These are phyloP conservation scores for Eulemur mongoz DNA, from an alignment of 2,797 vertebrate genomes.

Conservation along the genomic window DNA sequence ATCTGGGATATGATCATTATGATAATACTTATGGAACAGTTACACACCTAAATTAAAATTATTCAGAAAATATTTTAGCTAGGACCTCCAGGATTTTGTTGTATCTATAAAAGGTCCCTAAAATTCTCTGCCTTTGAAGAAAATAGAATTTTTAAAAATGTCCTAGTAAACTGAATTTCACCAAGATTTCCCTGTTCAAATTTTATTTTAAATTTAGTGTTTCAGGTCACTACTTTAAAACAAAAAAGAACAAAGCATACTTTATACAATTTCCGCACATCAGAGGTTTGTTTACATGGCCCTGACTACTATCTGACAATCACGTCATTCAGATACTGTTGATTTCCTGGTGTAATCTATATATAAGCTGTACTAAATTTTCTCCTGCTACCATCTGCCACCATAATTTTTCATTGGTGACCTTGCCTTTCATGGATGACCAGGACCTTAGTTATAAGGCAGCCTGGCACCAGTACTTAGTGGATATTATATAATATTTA, in stretches of 20 bases:
- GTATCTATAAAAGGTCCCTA: not conserved
- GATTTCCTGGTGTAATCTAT: not conserved
- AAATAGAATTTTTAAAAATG: conserved; percentile 16
- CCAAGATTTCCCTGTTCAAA: conserved; percentile 14
- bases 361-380: not conserved
- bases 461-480: not conserved
- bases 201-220: conserved; percentile 24
- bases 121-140: conserved; percentile 15
- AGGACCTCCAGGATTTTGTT: not conserved
- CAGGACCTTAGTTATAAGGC: not conserved
- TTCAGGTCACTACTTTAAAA: not conserved
- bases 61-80: conserved; percentile 29
- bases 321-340: not conserved
- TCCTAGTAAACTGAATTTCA: conserved; percentile 30
- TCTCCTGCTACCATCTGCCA: not conserved
- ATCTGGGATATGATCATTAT: not conserved
- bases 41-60: not conserved
- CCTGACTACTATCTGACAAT: not conserved
- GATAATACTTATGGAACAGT: not conserved
- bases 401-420: not conserved
- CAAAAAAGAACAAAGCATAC: not conserved
- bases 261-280: not conserved
- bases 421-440: not conserved
- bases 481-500: not conserved
- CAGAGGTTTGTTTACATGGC: not conserved